A percentile compares a stretch with the other conserved stretches of the same genome.
phyloP scores from a whole-genome alignment of 2,113 vertebrate species.

The human (Homo sapiens) region DNA sequence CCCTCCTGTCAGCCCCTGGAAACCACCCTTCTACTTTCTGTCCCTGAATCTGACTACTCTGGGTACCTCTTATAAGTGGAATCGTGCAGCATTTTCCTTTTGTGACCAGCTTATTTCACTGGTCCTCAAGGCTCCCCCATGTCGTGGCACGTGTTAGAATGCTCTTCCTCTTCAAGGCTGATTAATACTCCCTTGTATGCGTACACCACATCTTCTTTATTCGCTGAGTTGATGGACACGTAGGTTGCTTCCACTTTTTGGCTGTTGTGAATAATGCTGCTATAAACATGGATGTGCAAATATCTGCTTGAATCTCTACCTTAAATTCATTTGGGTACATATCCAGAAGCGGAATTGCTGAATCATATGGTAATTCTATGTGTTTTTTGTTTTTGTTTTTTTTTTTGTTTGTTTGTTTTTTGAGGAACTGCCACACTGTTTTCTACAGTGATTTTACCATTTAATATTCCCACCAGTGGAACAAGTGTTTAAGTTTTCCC shows the following conservation, averaged over 20 bases:
- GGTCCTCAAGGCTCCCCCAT: no score
- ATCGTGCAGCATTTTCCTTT: neutral
- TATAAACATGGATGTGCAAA: neutral
- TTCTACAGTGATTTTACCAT: neutral
- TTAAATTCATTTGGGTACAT: neutral
- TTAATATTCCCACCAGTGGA: neutral
- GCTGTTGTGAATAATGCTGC: neutral
- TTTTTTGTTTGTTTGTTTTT: no score
- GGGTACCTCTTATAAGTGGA: neutral
- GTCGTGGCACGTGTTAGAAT: accelerated
- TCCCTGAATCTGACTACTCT: neutral
- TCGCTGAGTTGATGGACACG: neutral
- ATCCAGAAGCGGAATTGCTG: neutral
- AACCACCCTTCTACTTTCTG: neutral
- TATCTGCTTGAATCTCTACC: neutral
- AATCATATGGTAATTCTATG: neutral
- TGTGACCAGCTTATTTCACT: neutral
- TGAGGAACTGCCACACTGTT: neutral
- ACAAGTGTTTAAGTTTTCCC: neutral
- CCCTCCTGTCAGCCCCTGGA: neutral
- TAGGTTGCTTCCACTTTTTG: neutral
- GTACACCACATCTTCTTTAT: no score
- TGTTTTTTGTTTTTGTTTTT: no score
- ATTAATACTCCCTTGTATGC: neutral
- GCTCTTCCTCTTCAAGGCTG: neutral